Evolutionary conservation across 2,888 invertebrate genomes (phyloP).

Genomic region (Synanthedon andrenaeformis): DNA sequence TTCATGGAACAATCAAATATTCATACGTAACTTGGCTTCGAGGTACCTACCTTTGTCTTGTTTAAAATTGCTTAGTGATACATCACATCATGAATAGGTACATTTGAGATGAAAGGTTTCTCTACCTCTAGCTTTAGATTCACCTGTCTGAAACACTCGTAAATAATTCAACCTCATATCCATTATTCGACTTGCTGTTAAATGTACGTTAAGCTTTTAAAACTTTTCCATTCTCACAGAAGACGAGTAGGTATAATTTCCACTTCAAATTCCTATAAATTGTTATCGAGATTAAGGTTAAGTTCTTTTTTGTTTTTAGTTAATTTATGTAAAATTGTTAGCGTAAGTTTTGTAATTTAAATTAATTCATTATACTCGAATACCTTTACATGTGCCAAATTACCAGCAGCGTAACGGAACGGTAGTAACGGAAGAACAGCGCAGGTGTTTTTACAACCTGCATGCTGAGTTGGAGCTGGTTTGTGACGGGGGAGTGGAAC

Average conservation of each 20-base stretch:
- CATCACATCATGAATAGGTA: constrained; percentile 4
- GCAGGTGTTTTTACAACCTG: too few relatives aligned
- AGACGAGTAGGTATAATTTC: neutral
- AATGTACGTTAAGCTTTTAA: neutral
- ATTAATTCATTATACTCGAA: too few relatives aligned
- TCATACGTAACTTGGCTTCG: constrained; percentile 1
- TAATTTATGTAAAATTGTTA: too few relatives aligned
- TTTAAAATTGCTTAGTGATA: constrained; percentile 3
- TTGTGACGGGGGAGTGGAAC: too few relatives aligned
- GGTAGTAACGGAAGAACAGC: too few relatives aligned
- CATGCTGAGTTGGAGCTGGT: too few relatives aligned
- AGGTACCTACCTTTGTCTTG: constrained; percentile 1
- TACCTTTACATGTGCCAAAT: too few relatives aligned
- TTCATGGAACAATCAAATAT: neutral
- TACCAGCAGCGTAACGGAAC: too few relatives aligned
- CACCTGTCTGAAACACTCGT: neutral
- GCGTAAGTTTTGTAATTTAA: too few relatives aligned
- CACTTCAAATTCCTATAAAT: too few relatives aligned
- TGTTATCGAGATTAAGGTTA: too few relatives aligned
- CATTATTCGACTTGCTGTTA: constrained; percentile 5
- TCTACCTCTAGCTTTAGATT: constrained; percentile 5
- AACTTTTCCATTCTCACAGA: neutral
- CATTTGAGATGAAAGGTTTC: constrained; percentile 4
- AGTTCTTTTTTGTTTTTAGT: too few relatives aligned
- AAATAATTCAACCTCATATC: constrained; percentile 4